These are phyloP conservation scores for Calosoma granatense DNA, from an alignment of 1,140 invertebrate species.

Conservation along the genomic window DNA sequence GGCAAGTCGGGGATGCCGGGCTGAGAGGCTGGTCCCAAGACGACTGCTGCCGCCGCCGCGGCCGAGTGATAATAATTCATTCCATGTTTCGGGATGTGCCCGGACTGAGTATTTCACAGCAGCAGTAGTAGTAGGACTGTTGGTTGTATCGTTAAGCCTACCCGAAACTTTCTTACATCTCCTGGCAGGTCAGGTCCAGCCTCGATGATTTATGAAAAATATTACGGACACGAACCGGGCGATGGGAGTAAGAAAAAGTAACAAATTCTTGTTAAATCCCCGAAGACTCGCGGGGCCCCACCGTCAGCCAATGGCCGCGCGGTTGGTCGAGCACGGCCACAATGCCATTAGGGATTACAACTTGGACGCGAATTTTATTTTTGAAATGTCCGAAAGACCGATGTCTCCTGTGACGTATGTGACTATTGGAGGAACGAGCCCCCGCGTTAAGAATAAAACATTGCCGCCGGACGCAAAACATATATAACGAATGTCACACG, in stretches of 20 bases:
- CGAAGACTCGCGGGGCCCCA: constrained; percentile 1
- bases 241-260: constrained; percentile 12
- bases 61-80: constrained; percentile 25
- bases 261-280: constrained; percentile 21
- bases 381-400: constrained; percentile 13
- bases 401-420: constrained; percentile 23
- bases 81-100: constrained; percentile 20
- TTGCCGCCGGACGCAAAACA: constrained; percentile 22
- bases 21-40: not conserved
- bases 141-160: constrained; percentile 17
- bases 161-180: constrained; percentile 21
- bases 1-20: too few relatives aligned
- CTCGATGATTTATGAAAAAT: constrained; percentile 30
- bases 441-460: constrained; percentile 21
- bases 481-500: constrained; percentile 28
- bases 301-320: not conserved
- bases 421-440: constrained; percentile 15
- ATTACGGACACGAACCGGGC: constrained; percentile 17
- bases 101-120: constrained; percentile 14
- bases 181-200: constrained; percentile 27
- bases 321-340: not conserved
- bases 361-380: constrained; percentile 6
- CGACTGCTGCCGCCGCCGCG: too few relatives aligned
- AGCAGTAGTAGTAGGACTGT: not conserved
- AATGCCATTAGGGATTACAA: constrained; percentile 1